Evolutionary conservation across 2,888 invertebrate species (phyloP), one percentile per base, ranked within the genome.

Genomic region (Sinopyrophorus schimmeli): DNA sequence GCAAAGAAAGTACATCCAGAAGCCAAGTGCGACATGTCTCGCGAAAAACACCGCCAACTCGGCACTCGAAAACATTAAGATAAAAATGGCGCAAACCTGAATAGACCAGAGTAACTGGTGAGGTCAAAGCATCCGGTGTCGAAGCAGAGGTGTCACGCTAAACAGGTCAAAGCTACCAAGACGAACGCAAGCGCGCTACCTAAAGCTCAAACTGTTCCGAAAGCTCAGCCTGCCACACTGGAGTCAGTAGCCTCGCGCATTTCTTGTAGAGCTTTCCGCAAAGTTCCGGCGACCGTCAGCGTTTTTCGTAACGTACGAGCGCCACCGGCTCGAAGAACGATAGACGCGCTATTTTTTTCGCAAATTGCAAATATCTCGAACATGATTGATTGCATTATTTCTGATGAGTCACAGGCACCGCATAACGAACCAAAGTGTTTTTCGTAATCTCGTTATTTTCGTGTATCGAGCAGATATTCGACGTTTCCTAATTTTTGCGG

Each of bases 191-290:
- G 68, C 66, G 68, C 57, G 55, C 49, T 41, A 53, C 46, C 48
- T 50, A 57, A 60, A 54, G 57, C 57, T 50, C 59, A 53, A 56
- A 63, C 55, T 55, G 63, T 62, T 57, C 57, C 62, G 63, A 65
- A 58, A 56, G 55, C 55, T 54, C 52, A 63, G 64, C 64, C 62
- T 64, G 62, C 64, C 59, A 61, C 56, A 58, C 56, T 48, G 57
- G 60, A 65, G 66, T 68, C 68, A 68, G 68, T 65, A 67, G 65
- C 64, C 64, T 64, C 64, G 66, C 64, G 63, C 61, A 49, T 35
- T 53, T 44, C 47, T 42, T 30, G 47, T 48, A 47, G 50, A 44
- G 44, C 40, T 46, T 52, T 32, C 31, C 40, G 23, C 32, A 32
- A 37, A 16, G 24, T 47, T 41, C 16, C 6, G 31, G 38, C 38